Evolutionary conservation across 2,888 invertebrate species (phyloP).

Genomic region (Stenchaetothrips biformis): DNA sequence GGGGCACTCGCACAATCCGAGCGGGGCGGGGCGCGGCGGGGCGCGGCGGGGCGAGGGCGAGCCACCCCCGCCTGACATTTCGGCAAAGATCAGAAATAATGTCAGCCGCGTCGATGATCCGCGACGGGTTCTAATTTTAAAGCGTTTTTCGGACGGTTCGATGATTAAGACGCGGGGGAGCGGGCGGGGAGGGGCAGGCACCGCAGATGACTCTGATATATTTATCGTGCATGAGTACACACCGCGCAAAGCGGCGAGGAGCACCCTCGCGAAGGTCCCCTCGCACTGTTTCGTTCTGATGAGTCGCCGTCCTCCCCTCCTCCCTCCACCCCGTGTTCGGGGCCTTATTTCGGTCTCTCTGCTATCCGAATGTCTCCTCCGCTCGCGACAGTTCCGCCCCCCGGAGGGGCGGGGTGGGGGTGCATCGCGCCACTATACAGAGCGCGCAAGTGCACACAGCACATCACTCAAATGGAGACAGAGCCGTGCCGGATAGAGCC

Average conservation of each 20-base stretch:
- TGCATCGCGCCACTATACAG: no score
- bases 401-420: no score
- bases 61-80: not conserved
- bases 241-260: not conserved
- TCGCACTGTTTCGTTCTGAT: constrained; percentile 7
- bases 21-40: not conserved
- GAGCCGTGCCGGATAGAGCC: no score
- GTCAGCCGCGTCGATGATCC: no score
- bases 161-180: not conserved
- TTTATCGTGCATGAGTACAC: constrained; percentile 23
- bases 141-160: no score
- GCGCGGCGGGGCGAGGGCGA: not conserved
- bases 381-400: no score
- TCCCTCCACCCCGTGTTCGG: not conserved
- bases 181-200: not conserved
- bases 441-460: no score
- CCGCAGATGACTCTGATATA: not conserved
- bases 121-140: no score
- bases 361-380: no score
- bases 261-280: not conserved
- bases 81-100: no score
- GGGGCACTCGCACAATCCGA: not conserved
- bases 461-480: no score
- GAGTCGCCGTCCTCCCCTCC: not conserved
- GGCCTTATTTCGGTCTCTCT: not conserved